phyloP scores from a whole-genome alignment of 2,888 invertebrate species.

The Serripes groenlandicus region DNA sequence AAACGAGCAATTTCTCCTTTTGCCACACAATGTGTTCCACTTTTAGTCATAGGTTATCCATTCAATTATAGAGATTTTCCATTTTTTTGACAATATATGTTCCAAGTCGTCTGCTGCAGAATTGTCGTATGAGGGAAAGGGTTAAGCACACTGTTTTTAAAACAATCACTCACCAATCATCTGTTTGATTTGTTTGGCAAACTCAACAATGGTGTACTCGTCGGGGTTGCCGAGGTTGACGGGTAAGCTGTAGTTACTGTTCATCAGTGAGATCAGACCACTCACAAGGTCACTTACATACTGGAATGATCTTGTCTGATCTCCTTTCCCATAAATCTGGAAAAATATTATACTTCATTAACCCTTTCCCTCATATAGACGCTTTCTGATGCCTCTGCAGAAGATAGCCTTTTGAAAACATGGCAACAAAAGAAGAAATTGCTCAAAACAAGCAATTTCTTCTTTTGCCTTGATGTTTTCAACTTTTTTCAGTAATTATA shows the following conservation, averaged over 20 bases:
- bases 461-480: too few species aligned
- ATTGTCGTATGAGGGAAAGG: too few species aligned
- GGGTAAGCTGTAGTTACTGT: slow-evolving; percentile 96
- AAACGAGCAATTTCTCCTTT: too few species aligned
- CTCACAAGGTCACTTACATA: slow-evolving; percentile 99
- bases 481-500: too few species aligned
- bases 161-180: slow-evolving; percentile 88
- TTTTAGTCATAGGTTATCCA: too few species aligned
- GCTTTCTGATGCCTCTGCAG: not conserved
- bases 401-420: not conserved
- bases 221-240: slow-evolving; percentile 99
- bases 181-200: slow-evolving; percentile 87
- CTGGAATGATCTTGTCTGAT: slow-evolving; percentile 96
- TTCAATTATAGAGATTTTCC: too few species aligned
- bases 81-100: too few species aligned
- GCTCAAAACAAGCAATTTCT: not conserved
- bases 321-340: slow-evolving; percentile 88
- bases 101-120: too few species aligned
- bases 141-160: too few species aligned
- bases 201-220: slow-evolving; percentile 96
- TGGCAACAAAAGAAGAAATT: not conserved
- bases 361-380: not conserved
- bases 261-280: slow-evolving; percentile 96
- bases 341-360: slow-evolving; percentile 3
- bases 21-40: too few species aligned